phyloP scores from a whole-genome alignment of 2,888 invertebrate species.

The Pristionchus fissidentatus region DNA sequence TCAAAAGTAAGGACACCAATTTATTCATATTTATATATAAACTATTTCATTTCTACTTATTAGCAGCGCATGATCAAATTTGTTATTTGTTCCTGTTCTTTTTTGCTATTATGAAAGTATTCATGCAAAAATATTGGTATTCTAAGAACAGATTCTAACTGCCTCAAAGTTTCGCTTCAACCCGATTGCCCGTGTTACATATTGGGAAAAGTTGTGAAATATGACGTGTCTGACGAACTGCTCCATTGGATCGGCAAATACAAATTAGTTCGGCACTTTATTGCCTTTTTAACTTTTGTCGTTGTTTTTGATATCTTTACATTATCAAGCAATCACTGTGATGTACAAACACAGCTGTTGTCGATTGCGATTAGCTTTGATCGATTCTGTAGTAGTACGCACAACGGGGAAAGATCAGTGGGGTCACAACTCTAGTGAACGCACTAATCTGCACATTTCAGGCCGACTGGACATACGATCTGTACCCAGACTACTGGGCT shows the following conservation, averaged over 20 bases:
- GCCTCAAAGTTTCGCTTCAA: too few relatives aligned
- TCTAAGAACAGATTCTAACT: too few relatives aligned
- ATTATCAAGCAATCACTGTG: background rate
- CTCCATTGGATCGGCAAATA: too few relatives aligned
- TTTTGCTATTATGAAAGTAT: too few relatives aligned
- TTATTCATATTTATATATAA: background rate
- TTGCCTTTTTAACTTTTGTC: too few relatives aligned
- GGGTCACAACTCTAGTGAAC: background rate
- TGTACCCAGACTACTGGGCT: slow-evolving; percentile 24
- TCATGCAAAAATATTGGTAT: too few relatives aligned
- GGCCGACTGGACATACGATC: slow-evolving; percentile 5
- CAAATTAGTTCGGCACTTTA: background rate
- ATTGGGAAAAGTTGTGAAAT: background rate
- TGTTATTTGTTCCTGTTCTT: background rate
- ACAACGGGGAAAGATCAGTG: background rate
- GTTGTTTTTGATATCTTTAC: too few relatives aligned
- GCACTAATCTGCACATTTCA: background rate
- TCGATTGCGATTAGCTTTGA: slow-evolving; percentile 36
- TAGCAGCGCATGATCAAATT: background rate
- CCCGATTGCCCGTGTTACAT: too few relatives aligned
- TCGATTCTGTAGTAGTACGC: slow-evolving; percentile 27
- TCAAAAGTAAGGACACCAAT: slow-evolving; percentile 5
- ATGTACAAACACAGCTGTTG: background rate
- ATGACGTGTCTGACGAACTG: slow-evolving; percentile 9
- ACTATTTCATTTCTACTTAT: background rate